phyloP scores from a whole-genome alignment of 2,113 vertebrate genomes.

The Seriola dumerili region DNA sequence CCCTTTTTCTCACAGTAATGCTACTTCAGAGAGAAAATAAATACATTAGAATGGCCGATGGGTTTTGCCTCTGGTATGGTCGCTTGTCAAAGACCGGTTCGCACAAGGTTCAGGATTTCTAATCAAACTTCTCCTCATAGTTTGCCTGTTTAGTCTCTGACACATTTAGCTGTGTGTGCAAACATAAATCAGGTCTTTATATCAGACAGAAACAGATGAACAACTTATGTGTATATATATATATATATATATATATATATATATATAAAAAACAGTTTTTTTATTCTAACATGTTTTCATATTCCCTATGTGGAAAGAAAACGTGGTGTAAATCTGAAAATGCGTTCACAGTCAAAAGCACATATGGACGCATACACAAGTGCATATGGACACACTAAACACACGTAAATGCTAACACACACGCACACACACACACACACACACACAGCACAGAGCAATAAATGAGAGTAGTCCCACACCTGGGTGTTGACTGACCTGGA shows the following conservation, averaged over 20 bases:
- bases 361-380: slow-evolving; percentile 10
- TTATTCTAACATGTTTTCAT: neutral
- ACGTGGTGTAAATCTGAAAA: neutral
- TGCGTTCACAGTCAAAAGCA: neutral
- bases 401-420: neutral
- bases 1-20: slow-evolving; percentile 8
- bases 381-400: slow-evolving; percentile 16
- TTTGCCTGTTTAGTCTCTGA: neutral
- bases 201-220: slow-evolving; percentile 5
- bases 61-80: slow-evolving; percentile 17
- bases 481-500: slow-evolving; percentile 82
- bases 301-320: neutral
- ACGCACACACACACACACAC: slow-evolving; percentile 26
- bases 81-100: slow-evolving; percentile 30
- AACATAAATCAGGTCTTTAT: neutral
- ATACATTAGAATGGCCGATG: slow-evolving; percentile 18
- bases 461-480: slow-evolving; percentile 54
- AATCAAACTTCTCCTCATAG: slow-evolving; percentile 24
- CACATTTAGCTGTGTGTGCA: neutral
- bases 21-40: slow-evolving; percentile 35
- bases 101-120: slow-evolving; percentile 27
- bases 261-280: neutral
- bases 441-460: slow-evolving; percentile 28
- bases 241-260: too few species aligned
- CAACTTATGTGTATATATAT: neutral